phyloP scores from a whole-genome alignment of 2,113 vertebrate species.

The Rhineura floridana region DNA sequence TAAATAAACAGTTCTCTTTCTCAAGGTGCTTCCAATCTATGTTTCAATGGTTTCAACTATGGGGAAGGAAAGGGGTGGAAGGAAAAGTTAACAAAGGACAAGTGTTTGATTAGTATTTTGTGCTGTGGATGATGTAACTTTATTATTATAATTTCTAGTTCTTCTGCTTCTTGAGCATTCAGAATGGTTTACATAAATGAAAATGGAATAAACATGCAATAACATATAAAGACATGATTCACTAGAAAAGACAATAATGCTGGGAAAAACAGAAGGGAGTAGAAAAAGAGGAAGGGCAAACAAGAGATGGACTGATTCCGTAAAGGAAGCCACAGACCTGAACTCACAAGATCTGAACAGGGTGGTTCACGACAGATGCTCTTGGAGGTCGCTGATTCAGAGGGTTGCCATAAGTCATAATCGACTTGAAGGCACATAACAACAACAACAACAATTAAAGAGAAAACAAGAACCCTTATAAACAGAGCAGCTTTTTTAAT shows the following conservation, averaged over 20 bases:
- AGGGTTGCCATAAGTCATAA: no score
- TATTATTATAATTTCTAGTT: slow-evolving; percentile 28
- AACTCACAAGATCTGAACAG: no score
- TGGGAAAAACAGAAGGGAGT: no score
- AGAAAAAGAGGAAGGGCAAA: no score
- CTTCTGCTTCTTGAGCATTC: slow-evolving; percentile 1
- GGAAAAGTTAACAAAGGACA: background rate
- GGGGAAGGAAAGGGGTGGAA: background rate
- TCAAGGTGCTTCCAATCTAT: background rate
- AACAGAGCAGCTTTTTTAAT: background rate
- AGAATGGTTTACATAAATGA: background rate
- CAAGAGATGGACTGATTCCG: no score
- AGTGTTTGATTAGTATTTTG: slow-evolving; percentile 48
- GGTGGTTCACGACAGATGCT: no score
- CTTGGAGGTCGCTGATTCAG: no score
- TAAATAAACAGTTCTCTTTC: background rate
- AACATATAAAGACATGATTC: background rate
- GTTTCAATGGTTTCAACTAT: background rate
- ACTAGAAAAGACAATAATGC: no score
- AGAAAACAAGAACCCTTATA: no score
- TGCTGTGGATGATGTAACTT: slow-evolving; percentile 33
- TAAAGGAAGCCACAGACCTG: no score
- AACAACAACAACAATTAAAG: no score
- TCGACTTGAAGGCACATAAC: no score
- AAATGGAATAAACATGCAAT: slow-evolving; percentile 7